Percentiles rank a stretch among this genome's conserved stretches.
Conservation (phyloP, 2,888 invertebrate genomes). For the Carcina quercana region DNA sequence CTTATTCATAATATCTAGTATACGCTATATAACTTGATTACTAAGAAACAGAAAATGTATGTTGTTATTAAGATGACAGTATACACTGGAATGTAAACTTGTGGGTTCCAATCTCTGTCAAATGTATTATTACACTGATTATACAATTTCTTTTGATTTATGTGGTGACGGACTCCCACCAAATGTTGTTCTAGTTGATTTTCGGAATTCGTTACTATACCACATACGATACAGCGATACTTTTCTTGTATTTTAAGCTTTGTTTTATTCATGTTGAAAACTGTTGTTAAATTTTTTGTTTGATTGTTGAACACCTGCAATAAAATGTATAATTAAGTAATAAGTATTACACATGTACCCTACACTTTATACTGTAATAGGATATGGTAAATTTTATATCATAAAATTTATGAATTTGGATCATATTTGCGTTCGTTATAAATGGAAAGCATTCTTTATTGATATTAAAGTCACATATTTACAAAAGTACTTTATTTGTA, state of each 20-base stretch:
- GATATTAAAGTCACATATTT: no score
- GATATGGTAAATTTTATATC: no score
- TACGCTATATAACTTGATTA: constrained; percentile 33
- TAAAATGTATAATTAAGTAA: no score
- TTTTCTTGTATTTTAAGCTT: constrained; percentile 30
- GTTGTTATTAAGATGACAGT: constrained; percentile 40
- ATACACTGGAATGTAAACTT: constrained; percentile 43
- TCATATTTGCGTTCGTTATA: no score
- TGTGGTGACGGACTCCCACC: constrained; percentile 53
- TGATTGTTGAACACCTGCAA: no score
- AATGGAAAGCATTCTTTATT: no score
- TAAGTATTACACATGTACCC: no score
- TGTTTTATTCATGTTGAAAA: background rate
- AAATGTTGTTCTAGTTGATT: constrained; percentile 61
- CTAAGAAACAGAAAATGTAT: constrained; percentile 45
- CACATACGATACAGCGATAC: constrained; percentile 50
- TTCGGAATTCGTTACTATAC: constrained; percentile 54
- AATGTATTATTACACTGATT: constrained; percentile 21
- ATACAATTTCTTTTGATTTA: constrained; percentile 47
- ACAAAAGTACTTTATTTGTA: no score
- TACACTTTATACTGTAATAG: no score
- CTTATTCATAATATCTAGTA: constrained; percentile 18
- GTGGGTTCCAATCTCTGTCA: constrained; percentile 31
- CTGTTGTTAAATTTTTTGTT: no score
- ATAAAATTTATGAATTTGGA: no score